Conservation (phyloP, 1,140 invertebrate species). For the Drosophila ercepeae region DNA sequence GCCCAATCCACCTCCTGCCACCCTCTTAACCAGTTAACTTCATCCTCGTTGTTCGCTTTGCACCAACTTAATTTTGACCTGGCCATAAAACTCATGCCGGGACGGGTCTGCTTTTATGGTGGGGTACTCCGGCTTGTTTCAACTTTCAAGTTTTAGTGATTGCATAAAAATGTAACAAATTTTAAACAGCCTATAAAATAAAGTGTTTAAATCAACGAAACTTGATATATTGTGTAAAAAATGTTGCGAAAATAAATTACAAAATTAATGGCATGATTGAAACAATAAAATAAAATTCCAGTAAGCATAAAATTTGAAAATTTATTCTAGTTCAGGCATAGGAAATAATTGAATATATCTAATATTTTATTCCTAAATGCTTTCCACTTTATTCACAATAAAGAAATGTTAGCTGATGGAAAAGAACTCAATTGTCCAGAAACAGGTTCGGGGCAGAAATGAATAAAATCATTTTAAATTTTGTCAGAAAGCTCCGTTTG, state of each 20-base stretch:
- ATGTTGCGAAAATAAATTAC: neutral
- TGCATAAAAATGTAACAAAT: neutral
- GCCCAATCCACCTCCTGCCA: neutral
- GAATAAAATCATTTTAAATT: slow-evolving; percentile 34
- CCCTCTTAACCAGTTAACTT: slow-evolving; percentile 1
- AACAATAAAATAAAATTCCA: neutral
- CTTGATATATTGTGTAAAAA: neutral
- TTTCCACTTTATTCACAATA: neutral
- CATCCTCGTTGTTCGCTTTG: slow-evolving; percentile 23
- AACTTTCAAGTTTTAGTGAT: neutral
- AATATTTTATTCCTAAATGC: neutral
- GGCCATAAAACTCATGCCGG: slow-evolving; percentile 45
- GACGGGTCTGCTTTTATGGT: slow-evolving; percentile 9
- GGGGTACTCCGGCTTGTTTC: neutral
- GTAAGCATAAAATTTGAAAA: too few relatives aligned
- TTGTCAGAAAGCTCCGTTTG: slow-evolving; percentile 17
- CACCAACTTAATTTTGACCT: slow-evolving; percentile 65
- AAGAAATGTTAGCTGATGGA: neutral
- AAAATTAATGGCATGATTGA: neutral
- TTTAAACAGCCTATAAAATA: neutral
- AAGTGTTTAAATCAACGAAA: neutral
- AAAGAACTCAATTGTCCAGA: slow-evolving; percentile 16
- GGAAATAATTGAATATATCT: neutral
- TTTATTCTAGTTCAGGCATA: too few relatives aligned
- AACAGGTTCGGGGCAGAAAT: slow-evolving; percentile 14